Base-by-base conservation (phyloP, 2,113 vertebrate genomes). In the Perca fluviatilis region DNA sequence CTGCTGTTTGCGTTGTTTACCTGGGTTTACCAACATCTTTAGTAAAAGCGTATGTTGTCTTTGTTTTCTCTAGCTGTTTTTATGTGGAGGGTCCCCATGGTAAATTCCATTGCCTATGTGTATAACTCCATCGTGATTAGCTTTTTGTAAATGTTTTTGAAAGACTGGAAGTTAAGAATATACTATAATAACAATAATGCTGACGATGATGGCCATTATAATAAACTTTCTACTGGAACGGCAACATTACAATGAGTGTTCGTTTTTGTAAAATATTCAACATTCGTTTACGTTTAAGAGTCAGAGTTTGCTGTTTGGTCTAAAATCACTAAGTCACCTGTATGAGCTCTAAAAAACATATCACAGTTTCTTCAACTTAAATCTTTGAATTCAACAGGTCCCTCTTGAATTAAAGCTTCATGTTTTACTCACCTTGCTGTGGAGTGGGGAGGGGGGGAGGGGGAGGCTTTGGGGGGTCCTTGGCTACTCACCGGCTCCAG, bases 141-240 rank as follows among this genome's bases (percentile, higher is more conserved):
- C 66, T 88, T 96, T 96, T 96, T 96, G 89, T 95, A 95, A 96
- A 96, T 96, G 94, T 97, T 97, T 97, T 97, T 96, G 95, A 83
- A 94, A 96, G 96, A 98, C 97, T 97, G 97, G 96, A 98, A 97
- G 95, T 95, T 90, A 92, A 96, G 86, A 94, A 94, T 96, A 96
- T 96, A 85, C 86, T 92, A 88, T 90, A 86, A 89, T 93, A 92
- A 93, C 78, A 85, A 90, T 95, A 94, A 81, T 51, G 65, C 51
- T 15, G 46, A 77, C 74, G 27, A 83, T 68, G 50, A 77, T 85
- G 58, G 74, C 74, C 77, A 88, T 86, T 80, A 93, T 90, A 97
- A 96, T 97, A 99, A 99, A 98, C 97, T 98, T 98, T 98, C 93
- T 98, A 98, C 97, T 97, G 96, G 97, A 97, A 96, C 93, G 79